A percentile compares a stretch with the other conserved stretches of the same genome.
Evolutionary conservation across 2,888 invertebrate genomes (phyloP).

Genomic region (Macaria notata): DNA sequence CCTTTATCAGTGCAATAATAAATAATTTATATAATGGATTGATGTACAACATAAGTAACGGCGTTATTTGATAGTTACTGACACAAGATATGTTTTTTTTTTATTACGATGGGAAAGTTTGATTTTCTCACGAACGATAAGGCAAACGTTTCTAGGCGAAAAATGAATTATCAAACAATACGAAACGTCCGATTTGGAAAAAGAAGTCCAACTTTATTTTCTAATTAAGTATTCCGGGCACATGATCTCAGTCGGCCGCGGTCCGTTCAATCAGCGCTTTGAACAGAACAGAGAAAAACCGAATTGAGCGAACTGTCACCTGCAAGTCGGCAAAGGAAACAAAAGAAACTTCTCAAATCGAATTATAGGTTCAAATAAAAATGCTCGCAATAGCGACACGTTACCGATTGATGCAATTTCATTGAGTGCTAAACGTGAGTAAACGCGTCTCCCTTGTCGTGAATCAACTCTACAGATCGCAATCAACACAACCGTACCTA

Average conservation of each 20-base stretch:
- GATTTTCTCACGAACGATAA: too few relatives aligned
- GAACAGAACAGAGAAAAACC: conserved; percentile 36
- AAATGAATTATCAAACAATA: conserved; percentile 1
- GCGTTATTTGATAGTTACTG: too few relatives aligned
- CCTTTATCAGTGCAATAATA: too few relatives aligned
- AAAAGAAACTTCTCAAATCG: conserved; percentile 58
- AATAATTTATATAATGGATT: too few relatives aligned
- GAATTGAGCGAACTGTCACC: conserved; percentile 53
- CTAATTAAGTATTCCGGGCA: conserved; percentile 11
- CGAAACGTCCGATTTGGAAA: background rate
- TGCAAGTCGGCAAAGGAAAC: conserved; percentile 53
- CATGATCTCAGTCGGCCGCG: conserved; percentile 5
- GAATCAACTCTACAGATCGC: conserved; percentile 53
- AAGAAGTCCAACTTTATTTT: background rate
- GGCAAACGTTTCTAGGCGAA: too few relatives aligned
- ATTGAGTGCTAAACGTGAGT: conserved; percentile 78
- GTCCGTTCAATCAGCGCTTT: conserved; percentile 25
- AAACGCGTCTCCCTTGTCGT: conserved; percentile 62
- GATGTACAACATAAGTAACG: too few relatives aligned
- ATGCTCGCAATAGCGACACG: conserved; percentile 74
- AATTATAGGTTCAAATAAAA: conserved; percentile 69
- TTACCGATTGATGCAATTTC: conserved; percentile 75
- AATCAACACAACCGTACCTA: conserved; percentile 37
- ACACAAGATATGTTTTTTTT: too few relatives aligned
- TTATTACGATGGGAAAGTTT: too few relatives aligned